Evolutionary conservation across 1,140 invertebrate genomes (phyloP), one percentile per base, ranked within the genome.

Genomic region (Mycetomoellerius zeteki): DNA sequence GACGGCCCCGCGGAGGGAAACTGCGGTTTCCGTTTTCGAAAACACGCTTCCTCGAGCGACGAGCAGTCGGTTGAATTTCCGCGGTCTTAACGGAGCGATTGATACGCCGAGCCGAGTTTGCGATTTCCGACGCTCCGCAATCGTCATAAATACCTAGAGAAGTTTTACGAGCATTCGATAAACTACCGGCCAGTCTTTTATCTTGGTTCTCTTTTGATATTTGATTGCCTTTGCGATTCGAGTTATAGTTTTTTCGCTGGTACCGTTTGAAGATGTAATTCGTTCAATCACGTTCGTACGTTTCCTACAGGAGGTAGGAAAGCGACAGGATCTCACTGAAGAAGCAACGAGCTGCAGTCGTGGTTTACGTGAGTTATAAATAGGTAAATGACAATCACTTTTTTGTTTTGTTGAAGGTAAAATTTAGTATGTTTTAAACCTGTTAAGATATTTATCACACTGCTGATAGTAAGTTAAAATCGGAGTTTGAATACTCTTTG

Each of bases 1-100:
- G 47, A 14, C 47, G 47, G 10, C 5, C 52, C 72, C 37, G 30
- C 10, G 86, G 58, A 73, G 67, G 85, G 73, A 91, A 91, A 88
- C 76, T 52, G 77, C 56, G 80, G 88, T 77, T 91, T 91, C 91
- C 86, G 72, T 21, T 69, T 50, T 73, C 43, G 89, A 75, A 71
- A 81, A 54, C 69, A 56, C 72, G 37, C 75, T 73, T 81, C 86
- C 75, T 56, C 85, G 12, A 54, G 30, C 37, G 58, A 16, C 47
- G 47, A 16, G 3, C 33, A 1, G 14, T 43, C 30, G 30, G 30
- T 30, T 10, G 19, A 73, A 54, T 56, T 56, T 33, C 27, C 71
- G 52, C 52, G 52, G 24, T 73, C 19, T 6, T 30, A 12, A 21
- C 52, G 27, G 19, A 54, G 52, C 62, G 62, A 16, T 8, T 10